Base-by-base conservation (phyloP, 2,797 vertebrate species). In the Eurystomus glaucurus region DNA sequence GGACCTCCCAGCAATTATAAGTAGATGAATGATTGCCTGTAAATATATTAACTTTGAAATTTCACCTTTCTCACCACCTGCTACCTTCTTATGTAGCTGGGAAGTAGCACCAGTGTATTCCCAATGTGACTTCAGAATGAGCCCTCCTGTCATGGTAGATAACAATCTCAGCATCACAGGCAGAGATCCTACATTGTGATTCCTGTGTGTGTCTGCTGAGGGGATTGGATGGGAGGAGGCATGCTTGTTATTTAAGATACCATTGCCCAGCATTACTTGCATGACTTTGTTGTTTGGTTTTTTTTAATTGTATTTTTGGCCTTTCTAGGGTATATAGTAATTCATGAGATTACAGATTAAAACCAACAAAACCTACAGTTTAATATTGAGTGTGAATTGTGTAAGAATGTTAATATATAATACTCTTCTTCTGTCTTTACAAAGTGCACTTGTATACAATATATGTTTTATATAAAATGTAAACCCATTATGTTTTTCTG, bases 1-100 rank as follows among this genome's bases (percentile, higher is more conserved):
- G 26, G 62, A 29, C 45, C 58, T 58, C 46, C 31, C 52, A 48
- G 35, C 70, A 79, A 10, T 89, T 87, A 2, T 9, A 29, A 43
- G 16, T 71, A 61, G 79, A 33, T 77, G 68, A 77, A 26, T 41
- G 57, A 77, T 80, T 87, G 50, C 52, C 43, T 85, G 43, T 74
- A 89, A 65, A 65, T 57, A 33, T 29, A 64, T 79, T 52, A 72
- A 55, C 35, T 35, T 72, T 17, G 69, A 48, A 81, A 58, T 88
- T 45, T 88, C 46, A 92, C 16, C 26, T 58, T 88, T 88, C 45
- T 93, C 11, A 19, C 52, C 57, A 46, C 50, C 68, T 94, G 85
- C 72, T 68, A 39, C 45, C 39, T 83, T 35, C 10, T 80, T 16
- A 1, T 5, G 14, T 2, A 25, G 61, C 74, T 65, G 77, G 69